phyloP scores from a whole-genome alignment of 35 echinoderm and acorn worm species.

The Holothuria glaberrima region DNA sequence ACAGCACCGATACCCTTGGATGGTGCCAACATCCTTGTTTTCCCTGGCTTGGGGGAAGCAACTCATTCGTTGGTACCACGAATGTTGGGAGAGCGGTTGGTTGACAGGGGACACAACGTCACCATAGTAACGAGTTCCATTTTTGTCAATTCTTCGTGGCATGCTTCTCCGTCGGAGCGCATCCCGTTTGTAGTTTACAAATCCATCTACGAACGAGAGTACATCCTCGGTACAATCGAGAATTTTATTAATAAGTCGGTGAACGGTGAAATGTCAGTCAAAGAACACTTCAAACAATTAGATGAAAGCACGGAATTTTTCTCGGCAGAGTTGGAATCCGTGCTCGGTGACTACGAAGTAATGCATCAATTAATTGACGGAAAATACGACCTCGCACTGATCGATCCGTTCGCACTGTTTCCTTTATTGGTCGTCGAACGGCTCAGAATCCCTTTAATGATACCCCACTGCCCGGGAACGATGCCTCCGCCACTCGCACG shows the following conservation, averaged over 20 bases:
- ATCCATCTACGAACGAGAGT: slow-evolving; percentile 25
- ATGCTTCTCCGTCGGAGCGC: slow-evolving; percentile 35
- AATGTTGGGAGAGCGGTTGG: slow-evolving; percentile 46
- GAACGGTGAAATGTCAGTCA: slow-evolving; percentile 26
- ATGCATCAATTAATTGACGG: neutral
- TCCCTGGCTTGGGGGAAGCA: slow-evolving; percentile 37
- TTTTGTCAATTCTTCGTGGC: slow-evolving; percentile 38
- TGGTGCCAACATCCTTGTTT: slow-evolving; percentile 46
- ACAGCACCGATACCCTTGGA: neutral
- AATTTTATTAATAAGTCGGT: slow-evolving; percentile 36
- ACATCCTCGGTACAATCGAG: slow-evolving; percentile 26
- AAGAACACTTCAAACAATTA: slow-evolving; percentile 9
- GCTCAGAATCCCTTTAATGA: slow-evolving; percentile 17
- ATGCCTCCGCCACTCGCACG: slow-evolving; percentile 27
- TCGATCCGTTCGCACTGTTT: slow-evolving; percentile 46
- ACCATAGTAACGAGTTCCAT: slow-evolving; percentile 41
- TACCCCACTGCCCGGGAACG: neutral
- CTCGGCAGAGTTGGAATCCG: slow-evolving; percentile 18
- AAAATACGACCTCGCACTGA: slow-evolving; percentile 34
- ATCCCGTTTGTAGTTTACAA: slow-evolving; percentile 9
- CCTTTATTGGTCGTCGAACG: slow-evolving; percentile 38
- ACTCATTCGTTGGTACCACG: slow-evolving; percentile 37
- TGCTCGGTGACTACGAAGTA: slow-evolving; percentile 38
- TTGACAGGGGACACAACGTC: slow-evolving; percentile 44
- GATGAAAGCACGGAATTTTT: slow-evolving; percentile 19